Evolutionary conservation across 2,888 invertebrate genomes (phyloP), one percentile per base, ranked within the genome.

Genomic region (Drosophila austrosaltans): DNA sequence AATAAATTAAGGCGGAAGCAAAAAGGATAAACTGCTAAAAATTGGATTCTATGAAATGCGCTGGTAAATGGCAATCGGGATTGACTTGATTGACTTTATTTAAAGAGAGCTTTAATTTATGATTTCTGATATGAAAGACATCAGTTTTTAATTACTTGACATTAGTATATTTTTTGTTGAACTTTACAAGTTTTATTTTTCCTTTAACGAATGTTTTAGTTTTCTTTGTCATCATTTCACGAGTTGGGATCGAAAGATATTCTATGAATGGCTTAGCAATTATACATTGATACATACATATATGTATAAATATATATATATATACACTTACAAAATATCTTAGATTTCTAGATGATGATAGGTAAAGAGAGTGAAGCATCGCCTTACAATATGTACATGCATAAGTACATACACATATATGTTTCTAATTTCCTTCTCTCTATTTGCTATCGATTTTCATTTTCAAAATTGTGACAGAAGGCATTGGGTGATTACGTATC

Each of bases 401-500:
- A 48, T 2, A 48, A 8, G 48, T 48, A 48, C 48, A 48, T 22
- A 22, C 1, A 39, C 6, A 32, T 32, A 39, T n/a, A 40, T 40
- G 40, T 40, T 1, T 48, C 10, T 48, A 22, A 48, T 48, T 25
- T 25, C 12, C 12, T 44, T 20, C 22, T 22, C 30, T 12, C 25
- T 48, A 25, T 30, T 25, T n/a, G 22, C 60, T 83, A 83, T 83
- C 80, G 83, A 83, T 83, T 83, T 83, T 83, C 74, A 73, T 76
- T 75, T 76, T 75, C 69, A 76, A 82, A 82, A 72, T 73, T 78
- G 71, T 79, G 62, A 62, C 73, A 61, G 53, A 62, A 60, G 71
- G 72, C 70, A 61, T 66, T 54, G 53, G 69, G n/a, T 72, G 82
- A 77, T 84, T 82, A 79, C 77, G 81, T 78, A 75, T 56, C 42